Evolutionary conservation across 2,113 vertebrate species (phyloP).

Genomic region (Pleuronectes platessa): DNA sequence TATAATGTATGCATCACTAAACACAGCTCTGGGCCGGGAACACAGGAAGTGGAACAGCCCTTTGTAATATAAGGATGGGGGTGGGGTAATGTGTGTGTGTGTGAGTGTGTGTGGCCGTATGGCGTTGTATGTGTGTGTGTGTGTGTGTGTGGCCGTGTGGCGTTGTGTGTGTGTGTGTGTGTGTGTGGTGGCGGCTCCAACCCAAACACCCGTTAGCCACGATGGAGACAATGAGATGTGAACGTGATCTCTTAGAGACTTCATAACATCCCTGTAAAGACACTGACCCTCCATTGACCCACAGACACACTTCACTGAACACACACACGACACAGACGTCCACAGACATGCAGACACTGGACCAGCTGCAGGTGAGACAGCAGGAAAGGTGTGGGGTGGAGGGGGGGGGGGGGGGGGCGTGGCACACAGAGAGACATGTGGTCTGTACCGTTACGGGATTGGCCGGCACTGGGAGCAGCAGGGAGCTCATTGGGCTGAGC

Average conservation of each 20-base stretch:
- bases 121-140: background rate
- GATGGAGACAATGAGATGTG: background rate
- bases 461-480: slow-evolving; percentile 71
- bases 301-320: background rate
- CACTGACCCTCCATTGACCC: background rate
- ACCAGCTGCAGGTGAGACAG: slow-evolving; percentile 39
- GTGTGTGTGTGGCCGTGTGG: slow-evolving; percentile 1
- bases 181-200: no score
- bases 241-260: no score
- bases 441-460: slow-evolving; percentile 79
- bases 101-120: no score
- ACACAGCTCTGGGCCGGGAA: slow-evolving; percentile 40
- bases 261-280: background rate
- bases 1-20: slow-evolving; percentile 45
- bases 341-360: slow-evolving; percentile 44
- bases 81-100: slow-evolving; percentile 57
- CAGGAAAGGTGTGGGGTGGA: no score
- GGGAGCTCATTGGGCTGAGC: slow-evolving; percentile 77
- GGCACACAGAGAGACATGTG: slow-evolving; percentile 63
- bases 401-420: background rate
- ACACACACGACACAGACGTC: slow-evolving; percentile 11
- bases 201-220: no score
- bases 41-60: slow-evolving; percentile 57
- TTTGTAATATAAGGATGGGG: slow-evolving; percentile 66
- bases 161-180: background rate